A percentile compares a stretch with the other conserved stretches of the same genome.
phyloP scores from a whole-genome alignment of 2,888 invertebrate species.

The Odontocerum albicorne region DNA sequence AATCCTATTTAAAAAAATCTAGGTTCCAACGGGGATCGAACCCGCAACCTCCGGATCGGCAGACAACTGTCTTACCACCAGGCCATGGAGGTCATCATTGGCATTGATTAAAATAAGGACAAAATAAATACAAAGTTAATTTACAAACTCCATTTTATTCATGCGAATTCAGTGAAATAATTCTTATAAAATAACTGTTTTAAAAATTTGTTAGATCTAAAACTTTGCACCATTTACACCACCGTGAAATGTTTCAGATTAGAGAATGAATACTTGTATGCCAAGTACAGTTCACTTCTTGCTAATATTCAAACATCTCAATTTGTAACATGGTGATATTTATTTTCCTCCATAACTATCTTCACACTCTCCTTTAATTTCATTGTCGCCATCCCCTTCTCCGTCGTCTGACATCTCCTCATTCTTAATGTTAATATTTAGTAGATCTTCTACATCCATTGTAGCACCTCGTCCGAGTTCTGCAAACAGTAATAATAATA shows the following conservation, averaged over 20 bases:
- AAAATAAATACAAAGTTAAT: no score
- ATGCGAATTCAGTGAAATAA: slow-evolving; percentile 23
- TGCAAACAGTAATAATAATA: slow-evolving; percentile 37
- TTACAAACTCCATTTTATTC: slow-evolving; percentile 30
- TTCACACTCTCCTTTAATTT: slow-evolving; percentile 47
- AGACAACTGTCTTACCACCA: no score
- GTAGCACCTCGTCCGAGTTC: no score
- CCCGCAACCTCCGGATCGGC: no score
- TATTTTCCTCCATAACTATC: slow-evolving; percentile 50
- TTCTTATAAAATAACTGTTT: slow-evolving; percentile 19
- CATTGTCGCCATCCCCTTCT: slow-evolving; percentile 44
- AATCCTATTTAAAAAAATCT: no score
- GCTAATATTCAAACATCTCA: slow-evolving; percentile 1
- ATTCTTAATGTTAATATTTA: slow-evolving; percentile 45
- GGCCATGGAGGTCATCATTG: no score
- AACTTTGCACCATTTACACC: slow-evolving; percentile 15
- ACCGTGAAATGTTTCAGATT: no score
- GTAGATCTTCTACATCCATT: slow-evolving; percentile 46
- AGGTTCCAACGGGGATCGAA: no score
- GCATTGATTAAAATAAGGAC: no score
- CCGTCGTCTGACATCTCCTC: slow-evolving; percentile 39
- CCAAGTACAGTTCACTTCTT: no score
- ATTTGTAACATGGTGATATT: neutral
- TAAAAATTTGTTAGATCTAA: slow-evolving; percentile 26
- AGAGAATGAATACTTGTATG: slow-evolving; percentile 7